phyloP scores from a whole-genome alignment of 1,140 invertebrate genomes.

The Polypedilum vanderplanki region DNA sequence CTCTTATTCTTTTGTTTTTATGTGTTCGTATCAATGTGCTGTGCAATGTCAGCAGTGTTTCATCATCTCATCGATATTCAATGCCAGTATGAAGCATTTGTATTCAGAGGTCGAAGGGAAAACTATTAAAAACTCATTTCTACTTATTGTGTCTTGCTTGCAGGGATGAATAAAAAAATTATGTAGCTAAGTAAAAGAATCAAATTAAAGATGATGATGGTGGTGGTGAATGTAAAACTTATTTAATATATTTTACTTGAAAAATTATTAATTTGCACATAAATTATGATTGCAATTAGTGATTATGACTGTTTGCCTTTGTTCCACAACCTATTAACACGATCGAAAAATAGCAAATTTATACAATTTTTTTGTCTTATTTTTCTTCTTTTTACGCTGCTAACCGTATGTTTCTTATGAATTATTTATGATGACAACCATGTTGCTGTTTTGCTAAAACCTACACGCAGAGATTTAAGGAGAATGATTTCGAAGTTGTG shows the following conservation, averaged over 20 bases:
- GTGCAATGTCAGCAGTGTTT: background rate
- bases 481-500: constrained; percentile 60
- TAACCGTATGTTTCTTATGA: background rate
- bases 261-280: constrained; percentile 21
- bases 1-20: background rate
- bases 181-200: background rate
- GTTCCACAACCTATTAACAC: constrained; percentile 27
- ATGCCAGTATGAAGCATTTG: background rate
- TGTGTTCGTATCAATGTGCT: background rate
- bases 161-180: background rate
- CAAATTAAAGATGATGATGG: background rate
- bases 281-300: constrained; percentile 30
- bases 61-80: constrained; percentile 1
- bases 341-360: background rate
- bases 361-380: constrained; percentile 4
- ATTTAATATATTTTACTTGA: constrained; percentile 11
- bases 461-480: constrained; percentile 64
- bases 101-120: background rate
- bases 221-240: background rate
- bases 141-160: background rate
- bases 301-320: constrained; percentile 29
- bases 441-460: background rate
- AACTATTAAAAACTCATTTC: constrained; percentile 27
- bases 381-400: background rate
- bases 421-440: constrained; percentile 27